These are phyloP conservation scores for Campopleginae sp. DNA, from an alignment of 2,888 invertebrate genomes.

Conservation along the genomic window DNA sequence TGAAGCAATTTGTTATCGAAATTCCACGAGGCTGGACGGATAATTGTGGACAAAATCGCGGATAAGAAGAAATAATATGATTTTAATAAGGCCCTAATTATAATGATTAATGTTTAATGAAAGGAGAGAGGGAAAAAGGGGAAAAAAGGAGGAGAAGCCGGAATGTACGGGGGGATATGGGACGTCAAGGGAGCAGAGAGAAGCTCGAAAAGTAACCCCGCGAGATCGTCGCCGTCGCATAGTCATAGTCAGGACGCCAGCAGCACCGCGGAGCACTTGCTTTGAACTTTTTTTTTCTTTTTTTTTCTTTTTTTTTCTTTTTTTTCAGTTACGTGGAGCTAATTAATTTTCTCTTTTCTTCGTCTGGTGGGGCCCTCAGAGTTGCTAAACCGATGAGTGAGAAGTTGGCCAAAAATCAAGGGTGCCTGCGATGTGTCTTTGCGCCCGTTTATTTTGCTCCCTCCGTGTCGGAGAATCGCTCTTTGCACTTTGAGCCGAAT, in stretches of 20 bases:
- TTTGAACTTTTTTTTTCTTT: slow-evolving; percentile 81
- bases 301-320: too few species aligned
- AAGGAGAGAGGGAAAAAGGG: neutral
- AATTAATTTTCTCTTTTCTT: slow-evolving; percentile 77
- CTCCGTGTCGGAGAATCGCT: slow-evolving; percentile 41
- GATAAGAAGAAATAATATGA: neutral
- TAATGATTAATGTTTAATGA: neutral
- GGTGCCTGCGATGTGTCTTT: slow-evolving; percentile 57
- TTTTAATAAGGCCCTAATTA: neutral
- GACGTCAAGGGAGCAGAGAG: slow-evolving; percentile 55
- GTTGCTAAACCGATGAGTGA: slow-evolving; percentile 9
- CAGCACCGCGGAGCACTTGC: slow-evolving; percentile 79
- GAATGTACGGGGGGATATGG: neutral
- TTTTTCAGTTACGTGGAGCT: slow-evolving; percentile 77
- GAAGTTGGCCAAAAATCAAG: neutral
- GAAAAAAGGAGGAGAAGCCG: neutral
- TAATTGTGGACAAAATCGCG: neutral
- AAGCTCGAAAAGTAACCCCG: slow-evolving; percentile 54
- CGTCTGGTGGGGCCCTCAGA: slow-evolving; percentile 45
- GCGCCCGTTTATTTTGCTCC: slow-evolving; percentile 67
- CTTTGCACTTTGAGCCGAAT: slow-evolving; percentile 38
- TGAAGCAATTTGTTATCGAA: slow-evolving; percentile 3
- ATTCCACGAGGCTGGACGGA: neutral
- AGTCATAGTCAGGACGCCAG: slow-evolving; percentile 68
- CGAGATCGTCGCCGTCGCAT: slow-evolving; percentile 65